A percentile compares a stretch with the other conserved stretches of the same genome.
phyloP scores from a whole-genome alignment of 2,888 invertebrate species.

The Micoletzkya japonica region DNA sequence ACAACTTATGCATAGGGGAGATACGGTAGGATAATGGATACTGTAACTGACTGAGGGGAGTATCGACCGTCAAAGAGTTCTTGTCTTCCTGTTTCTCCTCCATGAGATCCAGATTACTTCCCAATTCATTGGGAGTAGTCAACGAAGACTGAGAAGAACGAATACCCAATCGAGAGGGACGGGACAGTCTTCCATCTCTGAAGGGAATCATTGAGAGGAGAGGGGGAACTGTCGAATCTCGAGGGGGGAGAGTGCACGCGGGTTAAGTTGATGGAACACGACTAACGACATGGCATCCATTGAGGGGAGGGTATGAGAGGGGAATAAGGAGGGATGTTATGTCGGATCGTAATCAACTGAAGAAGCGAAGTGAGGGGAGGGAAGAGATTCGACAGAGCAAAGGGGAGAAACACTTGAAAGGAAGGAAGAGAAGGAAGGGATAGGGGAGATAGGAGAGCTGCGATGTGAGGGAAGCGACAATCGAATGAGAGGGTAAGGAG shows the following conservation, averaged over 20 bases:
- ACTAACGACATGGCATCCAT: no score
- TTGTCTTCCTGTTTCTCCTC: no score
- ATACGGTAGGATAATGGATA: not conserved
- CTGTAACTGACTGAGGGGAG: not conserved
- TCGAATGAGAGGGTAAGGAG: no score
- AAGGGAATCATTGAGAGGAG: not conserved
- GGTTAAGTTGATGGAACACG: not conserved
- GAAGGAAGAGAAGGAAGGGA: not conserved
- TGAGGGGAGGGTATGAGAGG: no score
- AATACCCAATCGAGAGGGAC: conserved; percentile 22
- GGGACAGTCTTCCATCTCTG: conserved; percentile 14
- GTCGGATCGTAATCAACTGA: not conserved
- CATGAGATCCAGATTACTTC: no score
- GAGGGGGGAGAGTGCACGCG: no score
- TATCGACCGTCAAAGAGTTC: no score
- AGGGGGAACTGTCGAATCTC: no score
- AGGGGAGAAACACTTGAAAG: not conserved
- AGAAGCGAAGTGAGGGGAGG: not conserved
- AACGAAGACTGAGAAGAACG: conserved; percentile 1
- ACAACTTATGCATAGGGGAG: not conserved
- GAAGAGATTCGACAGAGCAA: not conserved
- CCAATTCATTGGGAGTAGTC: conserved; percentile 13
- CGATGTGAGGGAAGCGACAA: no score
- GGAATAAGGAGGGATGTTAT: no score
- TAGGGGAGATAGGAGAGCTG: no score